A percentile compares a stretch with the other conserved stretches of the same genome.
Evolutionary conservation across 1,140 invertebrate species (phyloP).

Genomic region (Anagrus nilaparvatae): DNA sequence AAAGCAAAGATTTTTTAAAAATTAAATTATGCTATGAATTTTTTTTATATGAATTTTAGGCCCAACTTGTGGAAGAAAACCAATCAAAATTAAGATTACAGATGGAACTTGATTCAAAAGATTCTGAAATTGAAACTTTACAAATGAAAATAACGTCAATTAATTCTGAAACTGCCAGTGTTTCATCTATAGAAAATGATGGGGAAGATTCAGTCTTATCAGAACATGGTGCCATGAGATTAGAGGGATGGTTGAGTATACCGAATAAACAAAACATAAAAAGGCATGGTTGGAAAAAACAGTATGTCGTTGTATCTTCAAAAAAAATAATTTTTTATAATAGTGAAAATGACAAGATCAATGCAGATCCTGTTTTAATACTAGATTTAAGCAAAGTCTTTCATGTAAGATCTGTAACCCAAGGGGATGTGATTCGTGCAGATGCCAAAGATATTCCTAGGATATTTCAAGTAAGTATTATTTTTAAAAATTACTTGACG

Average conservation of each 20-base stretch:
- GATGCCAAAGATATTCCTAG: slow-evolving; percentile 98
- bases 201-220: slow-evolving; percentile 62
- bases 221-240: slow-evolving; percentile 40
- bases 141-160: slow-evolving; percentile 67
- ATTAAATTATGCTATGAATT: too few relatives aligned
- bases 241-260: slow-evolving; percentile 93
- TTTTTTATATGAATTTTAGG: slow-evolving; percentile 23
- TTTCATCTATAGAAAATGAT: slow-evolving; percentile 81
- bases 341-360: slow-evolving; percentile 87
- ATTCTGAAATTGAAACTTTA: slow-evolving; percentile 89
- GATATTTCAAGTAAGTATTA: slow-evolving; percentile 96
- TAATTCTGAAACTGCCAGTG: slow-evolving; percentile 78
- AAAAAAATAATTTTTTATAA: slow-evolving; percentile 98
- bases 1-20: not conserved
- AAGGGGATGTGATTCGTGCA: slow-evolving; percentile 95
- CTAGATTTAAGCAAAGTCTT: slow-evolving; percentile 97
- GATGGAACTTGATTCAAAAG: slow-evolving; percentile 94
- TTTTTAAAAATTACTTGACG: slow-evolving; percentile 3
- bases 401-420: slow-evolving; percentile 94
- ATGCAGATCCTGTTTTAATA: slow-evolving; percentile 88
- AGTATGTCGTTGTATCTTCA: slow-evolving; percentile 93
- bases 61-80: slow-evolving; percentile 54
- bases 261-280: slow-evolving; percentile 93
- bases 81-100: slow-evolving; percentile 63
- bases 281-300: slow-evolving; percentile 92